Percentiles rank a stretch among this genome's conserved stretches.
These are phyloP conservation scores for Bufo bufo DNA, from an alignment of 2,113 vertebrate species.

Conservation along the genomic window DNA sequence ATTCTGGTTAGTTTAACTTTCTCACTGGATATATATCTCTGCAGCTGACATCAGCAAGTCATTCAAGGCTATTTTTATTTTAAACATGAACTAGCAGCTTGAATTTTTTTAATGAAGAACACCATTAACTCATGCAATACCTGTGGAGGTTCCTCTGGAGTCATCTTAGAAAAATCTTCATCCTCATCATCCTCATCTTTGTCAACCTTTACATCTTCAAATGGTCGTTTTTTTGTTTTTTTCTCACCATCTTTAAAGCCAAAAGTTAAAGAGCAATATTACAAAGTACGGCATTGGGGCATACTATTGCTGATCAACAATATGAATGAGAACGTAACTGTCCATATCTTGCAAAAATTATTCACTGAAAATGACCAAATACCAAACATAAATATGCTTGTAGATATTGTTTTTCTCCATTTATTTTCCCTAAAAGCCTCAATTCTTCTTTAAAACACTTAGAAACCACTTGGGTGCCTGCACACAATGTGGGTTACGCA, in stretches of 20 bases:
- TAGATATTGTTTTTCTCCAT: too few relatives aligned
- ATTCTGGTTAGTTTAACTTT: neutral
- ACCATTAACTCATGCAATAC: constrained; percentile 66
- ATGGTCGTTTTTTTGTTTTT: constrained; percentile 89
- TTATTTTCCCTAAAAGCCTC: too few relatives aligned
- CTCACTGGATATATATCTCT: neutral
- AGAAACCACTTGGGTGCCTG: too few relatives aligned
- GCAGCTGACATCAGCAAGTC: neutral
- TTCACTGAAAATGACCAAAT: too few relatives aligned
- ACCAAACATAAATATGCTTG: too few relatives aligned
- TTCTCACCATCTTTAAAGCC: constrained; percentile 77
- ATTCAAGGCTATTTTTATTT: neutral
- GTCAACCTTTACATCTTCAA: constrained; percentile 89
- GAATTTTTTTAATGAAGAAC: neutral
- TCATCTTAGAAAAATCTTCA: constrained; percentile 85
- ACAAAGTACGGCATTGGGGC: too few relatives aligned
- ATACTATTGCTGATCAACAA: too few relatives aligned
- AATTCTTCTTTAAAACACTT: too few relatives aligned
- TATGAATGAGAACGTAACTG: too few relatives aligned
- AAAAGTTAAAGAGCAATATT: constrained; percentile 56
- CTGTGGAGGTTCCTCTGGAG: constrained; percentile 91
- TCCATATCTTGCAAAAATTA: too few relatives aligned
- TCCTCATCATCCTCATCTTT: constrained; percentile 85
- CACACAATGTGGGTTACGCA: too few relatives aligned
- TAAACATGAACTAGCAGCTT: too few relatives aligned